Percentiles rank a stretch among this genome's conserved stretches.
Conservation (phyloP, 2,113 vertebrate genomes). For the Ahaetulla prasina region DNA sequence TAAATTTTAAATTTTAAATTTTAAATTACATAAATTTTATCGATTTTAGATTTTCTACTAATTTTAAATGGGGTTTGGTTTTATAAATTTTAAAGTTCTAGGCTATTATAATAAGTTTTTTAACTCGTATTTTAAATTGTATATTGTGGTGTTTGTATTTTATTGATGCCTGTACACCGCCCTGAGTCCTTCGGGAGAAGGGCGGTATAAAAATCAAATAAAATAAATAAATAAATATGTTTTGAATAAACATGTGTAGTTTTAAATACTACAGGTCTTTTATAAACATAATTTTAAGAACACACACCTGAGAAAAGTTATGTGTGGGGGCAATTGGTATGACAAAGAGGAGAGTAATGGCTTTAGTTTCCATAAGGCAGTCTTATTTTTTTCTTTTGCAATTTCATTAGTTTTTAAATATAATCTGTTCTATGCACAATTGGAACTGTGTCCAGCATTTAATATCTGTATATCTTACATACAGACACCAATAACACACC, state of each 20-base stretch:
- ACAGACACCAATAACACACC: conserved; percentile 8
- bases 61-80: no score
- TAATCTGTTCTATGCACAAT: conserved; percentile 38
- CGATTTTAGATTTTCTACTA: no score
- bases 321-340: neutral
- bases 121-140: no score
- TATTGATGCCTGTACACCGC: no score
- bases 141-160: no score
- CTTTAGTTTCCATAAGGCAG: conserved; percentile 22
- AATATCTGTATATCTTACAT: conserved; percentile 16
- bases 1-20: no score
- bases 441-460: conserved; percentile 43
- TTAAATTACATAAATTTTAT: no score
- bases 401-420: conserved; percentile 51
- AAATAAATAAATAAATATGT: no score
- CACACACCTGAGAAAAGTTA: neutral
- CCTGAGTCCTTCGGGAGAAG: no score
- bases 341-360: neutral
- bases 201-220: no score
- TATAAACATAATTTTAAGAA: neutral
- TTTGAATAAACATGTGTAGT: neutral
- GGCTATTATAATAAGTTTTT: no score
- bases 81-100: no score
- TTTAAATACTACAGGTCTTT: neutral
- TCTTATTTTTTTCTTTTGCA: conserved; percentile 42